Evolutionary conservation across 2,113 vertebrate genomes (phyloP).

Genomic region (Mormyrus lacerda): DNA sequence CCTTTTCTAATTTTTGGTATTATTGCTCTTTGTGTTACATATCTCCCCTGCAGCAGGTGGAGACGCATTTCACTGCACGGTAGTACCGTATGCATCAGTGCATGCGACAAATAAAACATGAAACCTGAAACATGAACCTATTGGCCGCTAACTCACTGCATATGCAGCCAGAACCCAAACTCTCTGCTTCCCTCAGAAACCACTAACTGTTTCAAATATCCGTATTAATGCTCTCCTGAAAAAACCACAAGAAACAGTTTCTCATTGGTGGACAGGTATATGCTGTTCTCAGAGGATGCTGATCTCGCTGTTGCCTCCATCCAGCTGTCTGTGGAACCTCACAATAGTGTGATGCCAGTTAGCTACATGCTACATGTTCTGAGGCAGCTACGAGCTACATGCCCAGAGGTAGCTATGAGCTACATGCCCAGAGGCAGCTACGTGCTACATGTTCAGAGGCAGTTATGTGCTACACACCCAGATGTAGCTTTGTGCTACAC

Average conservation of each 20-base stretch:
- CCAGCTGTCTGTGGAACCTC: background rate
- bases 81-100: background rate
- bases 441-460: background rate
- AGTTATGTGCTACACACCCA: background rate
- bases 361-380: background rate
- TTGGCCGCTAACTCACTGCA: background rate
- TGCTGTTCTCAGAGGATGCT: background rate
- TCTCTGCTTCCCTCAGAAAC: background rate
- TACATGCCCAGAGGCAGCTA: background rate
- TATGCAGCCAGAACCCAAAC: background rate
- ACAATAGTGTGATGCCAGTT: background rate
- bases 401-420: background rate
- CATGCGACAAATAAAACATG: background rate
- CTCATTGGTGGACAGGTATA: background rate
- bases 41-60: background rate
- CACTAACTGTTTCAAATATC: background rate
- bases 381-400: background rate
- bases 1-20: background rate
- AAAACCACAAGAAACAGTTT: background rate
- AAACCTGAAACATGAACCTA: background rate
- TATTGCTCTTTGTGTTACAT: background rate
- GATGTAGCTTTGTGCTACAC: background rate
- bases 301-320: background rate
- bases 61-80: background rate
- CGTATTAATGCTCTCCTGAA: background rate